These are phyloP conservation scores for Nothocercus nigrocapillus DNA, from an alignment of 2,113 vertebrate species.

Conservation along the genomic window DNA sequence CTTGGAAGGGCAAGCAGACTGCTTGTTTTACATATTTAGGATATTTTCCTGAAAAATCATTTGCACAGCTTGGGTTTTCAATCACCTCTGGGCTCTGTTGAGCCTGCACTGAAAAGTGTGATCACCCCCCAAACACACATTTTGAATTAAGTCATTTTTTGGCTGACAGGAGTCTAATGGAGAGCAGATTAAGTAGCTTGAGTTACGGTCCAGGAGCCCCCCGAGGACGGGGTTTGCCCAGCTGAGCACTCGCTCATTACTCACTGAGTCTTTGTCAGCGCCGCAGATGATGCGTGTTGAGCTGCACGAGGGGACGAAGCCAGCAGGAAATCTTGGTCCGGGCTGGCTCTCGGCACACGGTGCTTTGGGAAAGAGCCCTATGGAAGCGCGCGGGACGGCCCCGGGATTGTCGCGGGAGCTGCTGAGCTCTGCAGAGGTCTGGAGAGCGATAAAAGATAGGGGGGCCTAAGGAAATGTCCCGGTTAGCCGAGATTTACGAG, in stretches of 20 bases:
- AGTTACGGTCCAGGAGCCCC: constrained; percentile 26
- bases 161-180: background rate
- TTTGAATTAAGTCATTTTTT: background rate
- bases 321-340: constrained; percentile 34
- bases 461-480: constrained; percentile 40
- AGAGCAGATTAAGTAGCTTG: constrained; percentile 29
- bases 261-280: constrained; percentile 32
- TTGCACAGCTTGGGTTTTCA: background rate
- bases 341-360: background rate
- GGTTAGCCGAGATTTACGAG: constrained; percentile 55
- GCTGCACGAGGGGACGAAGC: background rate
- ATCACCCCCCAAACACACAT: background rate
- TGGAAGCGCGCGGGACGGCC: fast-evolving
- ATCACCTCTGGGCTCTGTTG: background rate
- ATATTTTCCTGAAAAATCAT: background rate
- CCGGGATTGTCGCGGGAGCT: background rate
- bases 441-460: background rate
- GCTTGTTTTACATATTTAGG: background rate
- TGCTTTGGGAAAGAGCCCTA: background rate
- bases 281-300: constrained; percentile 18
- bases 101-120: background rate
- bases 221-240: background rate
- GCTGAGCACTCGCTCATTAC: constrained; percentile 20
- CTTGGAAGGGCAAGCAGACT: background rate
- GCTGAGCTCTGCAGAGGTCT: background rate